These are phyloP conservation scores for Notodonta dromedarius DNA, from an alignment of 2,888 invertebrate species.

Conservation along the genomic window DNA sequence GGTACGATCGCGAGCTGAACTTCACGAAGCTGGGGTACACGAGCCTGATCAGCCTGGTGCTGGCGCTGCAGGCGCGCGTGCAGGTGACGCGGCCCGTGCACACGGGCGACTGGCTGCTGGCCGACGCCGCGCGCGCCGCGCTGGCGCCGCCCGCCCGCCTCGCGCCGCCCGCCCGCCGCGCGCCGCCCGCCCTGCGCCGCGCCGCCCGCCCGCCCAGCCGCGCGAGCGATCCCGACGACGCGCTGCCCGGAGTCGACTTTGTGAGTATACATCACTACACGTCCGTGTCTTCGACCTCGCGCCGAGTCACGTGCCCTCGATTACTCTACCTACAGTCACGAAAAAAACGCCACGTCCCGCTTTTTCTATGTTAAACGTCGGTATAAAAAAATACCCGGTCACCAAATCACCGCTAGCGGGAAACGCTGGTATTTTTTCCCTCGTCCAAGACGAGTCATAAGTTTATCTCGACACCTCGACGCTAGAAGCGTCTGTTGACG, in stretches of 20 bases:
- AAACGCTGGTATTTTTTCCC: no score
- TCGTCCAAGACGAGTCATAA: no score
- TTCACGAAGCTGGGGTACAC: constrained; percentile 61
- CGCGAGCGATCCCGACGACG: constrained; percentile 56
- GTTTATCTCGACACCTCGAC: no score
- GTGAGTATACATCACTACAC: constrained; percentile 44
- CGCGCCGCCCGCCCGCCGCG: constrained; percentile 15
- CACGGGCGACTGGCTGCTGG: constrained; percentile 50
- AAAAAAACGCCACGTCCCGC: no score
- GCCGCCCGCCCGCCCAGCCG: constrained; percentile 13
- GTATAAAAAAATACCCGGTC: no score
- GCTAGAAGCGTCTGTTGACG: no score
- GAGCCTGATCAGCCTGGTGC: constrained; percentile 58
- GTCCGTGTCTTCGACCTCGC: no score
- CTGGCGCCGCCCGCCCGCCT: constrained; percentile 14
- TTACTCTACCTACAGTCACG: no score
- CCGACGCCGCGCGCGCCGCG: constrained; percentile 10
- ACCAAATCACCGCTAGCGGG: no score
- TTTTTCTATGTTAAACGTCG: no score
- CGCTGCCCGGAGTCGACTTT: constrained; percentile 61
- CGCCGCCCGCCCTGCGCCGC: constrained; percentile 12
- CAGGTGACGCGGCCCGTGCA: constrained; percentile 36
- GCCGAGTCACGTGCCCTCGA: no score
- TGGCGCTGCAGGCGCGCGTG: constrained; percentile 46
- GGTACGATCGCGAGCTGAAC: constrained; percentile 61